Percentiles rank a stretch among this genome's conserved stretches.
These are phyloP conservation scores for Drosophila greeni DNA, from an alignment of 2,888 invertebrate genomes.

Conservation along the genomic window DNA sequence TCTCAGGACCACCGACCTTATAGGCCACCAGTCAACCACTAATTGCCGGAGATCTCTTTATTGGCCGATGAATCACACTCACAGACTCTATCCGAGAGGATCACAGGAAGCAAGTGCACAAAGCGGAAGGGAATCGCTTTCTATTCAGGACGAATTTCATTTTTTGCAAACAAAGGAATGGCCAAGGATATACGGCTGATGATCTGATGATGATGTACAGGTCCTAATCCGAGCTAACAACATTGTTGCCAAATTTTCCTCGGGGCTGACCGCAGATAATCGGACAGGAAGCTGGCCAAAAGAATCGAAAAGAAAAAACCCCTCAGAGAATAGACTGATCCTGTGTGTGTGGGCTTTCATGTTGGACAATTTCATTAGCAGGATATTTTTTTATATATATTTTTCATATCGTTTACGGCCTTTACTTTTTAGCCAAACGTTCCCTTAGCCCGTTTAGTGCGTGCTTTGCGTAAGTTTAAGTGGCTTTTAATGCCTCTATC, in stretches of 20 bases:
- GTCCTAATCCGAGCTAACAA: slow-evolving; percentile 54
- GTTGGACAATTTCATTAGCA: slow-evolving; percentile 62
- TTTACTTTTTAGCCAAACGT: not conserved
- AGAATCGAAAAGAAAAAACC: slow-evolving; percentile 9
- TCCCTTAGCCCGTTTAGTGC: slow-evolving; percentile 42
- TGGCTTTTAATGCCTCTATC: slow-evolving; percentile 71
- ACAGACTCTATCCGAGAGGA: slow-evolving; percentile 34
- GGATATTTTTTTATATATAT: slow-evolving; percentile 14
- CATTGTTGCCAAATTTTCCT: slow-evolving; percentile 64
- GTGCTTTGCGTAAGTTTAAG: slow-evolving; percentile 57
- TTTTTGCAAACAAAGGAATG: slow-evolving; percentile 48
- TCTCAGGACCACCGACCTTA: slow-evolving; percentile 11
- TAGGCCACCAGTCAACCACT: slow-evolving; percentile 51
- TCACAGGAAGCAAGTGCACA: slow-evolving; percentile 58
- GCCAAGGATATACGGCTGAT: slow-evolving; percentile 62
- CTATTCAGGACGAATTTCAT: slow-evolving; percentile 17
- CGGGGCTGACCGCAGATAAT: slow-evolving; percentile 69
- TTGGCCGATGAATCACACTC: slow-evolving; percentile 50
- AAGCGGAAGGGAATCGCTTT: slow-evolving; percentile 39
- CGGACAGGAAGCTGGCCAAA: slow-evolving; percentile 56
- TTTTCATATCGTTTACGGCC: not conserved
- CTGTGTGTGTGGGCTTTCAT: slow-evolving; percentile 48
- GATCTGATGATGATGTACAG: slow-evolving; percentile 44
- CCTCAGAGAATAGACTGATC: slow-evolving; percentile 18
- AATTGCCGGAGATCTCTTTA: slow-evolving; percentile 68